Conservation (phyloP, 2,888 invertebrate species). For the Cryptocephalus moraei region DNA sequence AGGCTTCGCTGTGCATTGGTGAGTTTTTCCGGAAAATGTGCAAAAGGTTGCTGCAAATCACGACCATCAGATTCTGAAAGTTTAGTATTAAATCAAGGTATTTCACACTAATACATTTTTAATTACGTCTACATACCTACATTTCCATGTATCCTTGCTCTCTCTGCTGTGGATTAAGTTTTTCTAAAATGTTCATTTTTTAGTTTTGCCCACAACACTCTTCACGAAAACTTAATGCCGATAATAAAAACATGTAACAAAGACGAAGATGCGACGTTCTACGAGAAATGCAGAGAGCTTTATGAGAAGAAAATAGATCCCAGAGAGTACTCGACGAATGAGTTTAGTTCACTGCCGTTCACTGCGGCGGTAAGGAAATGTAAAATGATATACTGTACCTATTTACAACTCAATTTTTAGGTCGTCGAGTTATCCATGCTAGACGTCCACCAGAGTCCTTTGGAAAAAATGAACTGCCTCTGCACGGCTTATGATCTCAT, state of each 20-base stretch:
- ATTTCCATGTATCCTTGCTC: no score
- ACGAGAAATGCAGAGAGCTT: slow-evolving; percentile 19
- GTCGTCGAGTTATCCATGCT: slow-evolving; percentile 40
- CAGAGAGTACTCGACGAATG: slow-evolving; percentile 35
- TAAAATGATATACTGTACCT: not conserved
- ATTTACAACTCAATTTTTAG: slow-evolving; percentile 16
- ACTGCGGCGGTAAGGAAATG: slow-evolving; percentile 33
- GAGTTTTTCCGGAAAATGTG: no score
- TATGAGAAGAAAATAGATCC: slow-evolving; percentile 33
- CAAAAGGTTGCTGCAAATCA: no score
- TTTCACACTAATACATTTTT: no score
- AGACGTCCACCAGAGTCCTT: slow-evolving; percentile 34
- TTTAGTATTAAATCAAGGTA: no score
- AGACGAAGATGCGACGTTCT: slow-evolving; percentile 30
- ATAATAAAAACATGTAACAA: slow-evolving; percentile 25
- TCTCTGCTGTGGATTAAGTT: no score
- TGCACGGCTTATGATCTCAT: slow-evolving; percentile 38
- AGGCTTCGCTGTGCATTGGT: no score
- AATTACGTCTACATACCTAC: no score
- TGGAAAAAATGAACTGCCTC: slow-evolving; percentile 39
- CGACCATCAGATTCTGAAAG: no score
- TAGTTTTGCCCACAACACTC: slow-evolving; percentile 21
- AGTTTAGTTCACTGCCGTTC: slow-evolving; percentile 33
- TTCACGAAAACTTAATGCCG: slow-evolving; percentile 33
- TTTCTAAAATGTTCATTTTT: slow-evolving; percentile 5